Evolutionary conservation across 2,888 invertebrate genomes (phyloP).

Genomic region (Meghimatium bilineatum): DNA sequence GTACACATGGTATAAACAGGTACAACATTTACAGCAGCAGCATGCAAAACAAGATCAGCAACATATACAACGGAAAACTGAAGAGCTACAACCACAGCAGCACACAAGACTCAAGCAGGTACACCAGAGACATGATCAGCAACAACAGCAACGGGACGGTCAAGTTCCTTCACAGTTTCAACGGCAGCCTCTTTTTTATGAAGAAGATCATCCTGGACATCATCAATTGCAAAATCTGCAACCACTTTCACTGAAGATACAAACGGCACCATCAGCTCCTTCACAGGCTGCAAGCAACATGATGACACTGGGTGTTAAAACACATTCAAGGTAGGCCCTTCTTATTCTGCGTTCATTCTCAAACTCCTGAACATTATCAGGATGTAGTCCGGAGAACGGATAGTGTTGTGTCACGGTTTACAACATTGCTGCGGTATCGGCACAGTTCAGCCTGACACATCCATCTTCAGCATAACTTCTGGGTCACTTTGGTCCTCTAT

Average conservation of each 20-base stretch:
- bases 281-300: neutral
- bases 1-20: too few species aligned
- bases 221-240: neutral
- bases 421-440: too few species aligned
- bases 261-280: neutral
- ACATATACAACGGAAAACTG: neutral
- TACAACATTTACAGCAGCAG: neutral
- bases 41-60: neutral
- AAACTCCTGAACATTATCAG: too few species aligned
- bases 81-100: neutral
- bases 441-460: too few species aligned
- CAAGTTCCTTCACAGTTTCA: neutral
- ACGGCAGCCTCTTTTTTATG: neutral
- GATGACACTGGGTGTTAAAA: too few species aligned
- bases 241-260: neutral
- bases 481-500: too few species aligned
- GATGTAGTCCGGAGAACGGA: too few species aligned
- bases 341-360: too few species aligned
- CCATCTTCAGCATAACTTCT: too few species aligned
- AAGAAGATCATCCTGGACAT: neutral
- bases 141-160: neutral
- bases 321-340: constrained; percentile 15
- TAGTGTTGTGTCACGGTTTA: too few species aligned
- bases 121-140: neutral
- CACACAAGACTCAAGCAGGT: too few species aligned